Conservation (phyloP, 2,888 invertebrate species). For the Meliscaeva auricollis region DNA sequence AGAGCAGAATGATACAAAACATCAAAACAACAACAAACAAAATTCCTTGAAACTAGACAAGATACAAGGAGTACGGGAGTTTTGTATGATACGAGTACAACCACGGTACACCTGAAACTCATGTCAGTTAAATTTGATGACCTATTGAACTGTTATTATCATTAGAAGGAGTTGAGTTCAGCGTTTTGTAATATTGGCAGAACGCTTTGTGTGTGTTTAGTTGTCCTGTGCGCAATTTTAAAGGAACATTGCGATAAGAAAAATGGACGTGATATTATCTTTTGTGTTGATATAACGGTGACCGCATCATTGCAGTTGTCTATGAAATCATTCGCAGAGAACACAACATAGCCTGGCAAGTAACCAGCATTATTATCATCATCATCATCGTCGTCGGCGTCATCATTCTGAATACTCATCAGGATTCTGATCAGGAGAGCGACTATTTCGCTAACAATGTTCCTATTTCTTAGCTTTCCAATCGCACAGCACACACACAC, state of each 20-base stretch:
- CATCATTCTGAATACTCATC: conserved; percentile 31
- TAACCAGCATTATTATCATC: conserved; percentile 10
- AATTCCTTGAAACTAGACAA: not conserved
- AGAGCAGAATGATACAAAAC: not conserved
- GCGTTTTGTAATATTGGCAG: conserved; percentile 38
- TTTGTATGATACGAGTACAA: not conserved
- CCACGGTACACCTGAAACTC: not conserved
- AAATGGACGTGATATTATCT: not conserved
- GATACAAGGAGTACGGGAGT: not conserved
- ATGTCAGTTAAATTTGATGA: conserved; percentile 48
- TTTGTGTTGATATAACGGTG: conserved; percentile 1
- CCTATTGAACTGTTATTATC: conserved; percentile 52
- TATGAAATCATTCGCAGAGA: conserved; percentile 42
- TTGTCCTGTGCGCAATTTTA: conserved; percentile 46
- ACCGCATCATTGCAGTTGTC: conserved; percentile 8
- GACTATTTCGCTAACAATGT: conserved; percentile 1
- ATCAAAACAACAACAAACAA: not conserved
- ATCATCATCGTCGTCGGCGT: not conserved
- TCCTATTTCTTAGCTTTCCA: conserved; percentile 10
- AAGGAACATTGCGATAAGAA: conserved; percentile 17
- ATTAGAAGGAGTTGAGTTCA: conserved; percentile 39
- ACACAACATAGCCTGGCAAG: not conserved
- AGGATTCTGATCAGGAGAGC: conserved; percentile 23
- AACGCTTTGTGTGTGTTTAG: not conserved
- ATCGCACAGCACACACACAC: not conserved